Base-by-base conservation (phyloP, 2,113 vertebrate genomes). In the Laterallus jamaicensis region DNA sequence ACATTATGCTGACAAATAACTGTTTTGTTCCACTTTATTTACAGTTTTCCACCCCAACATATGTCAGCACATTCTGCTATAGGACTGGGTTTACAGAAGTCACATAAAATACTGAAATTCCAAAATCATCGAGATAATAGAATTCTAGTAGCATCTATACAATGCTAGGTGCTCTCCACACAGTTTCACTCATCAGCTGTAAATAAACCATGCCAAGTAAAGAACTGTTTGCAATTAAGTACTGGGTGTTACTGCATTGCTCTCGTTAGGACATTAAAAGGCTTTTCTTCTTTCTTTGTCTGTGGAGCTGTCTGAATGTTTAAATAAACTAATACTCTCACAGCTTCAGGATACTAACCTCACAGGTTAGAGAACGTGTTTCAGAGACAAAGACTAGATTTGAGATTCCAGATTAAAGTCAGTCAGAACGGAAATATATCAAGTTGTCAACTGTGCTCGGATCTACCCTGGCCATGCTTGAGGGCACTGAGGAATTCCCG, bases 1-100 rank as follows among this genome's bases (percentile, higher is more conserved):
- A 88, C 60, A 18, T 74, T 49, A 86, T 86, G 92, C 95, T 94
- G 93, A 91, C 93, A 81, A 88, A 70, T 44, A 86, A 49, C 76
- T 93, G 74, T n/a, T 92, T 96, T 96, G 82, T 97, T 94, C 90
- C 71, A 55, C 82, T 92, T 96, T 85, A 96, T 96, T 97, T 95
- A 95, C 90, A 74, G 85, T 94, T 96, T 92, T 82, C 90, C 76
- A 86, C 29, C 93, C 87, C 37, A 85, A 62, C 89, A 6, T 55
- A 85, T 3, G 73, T 94, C 93, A 96, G 94, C 93, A 95, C 88
- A 71, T 94, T 96, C 88, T 93, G 90, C 95, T 94, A 90, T 83
- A 96, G 92, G 85, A 82, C 58, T 0, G 94, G 44, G 94, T 88
- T 95, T 86, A 96, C 88, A 92, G 71, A 92, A 90, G 39, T 81